phyloP scores from a whole-genome alignment of 2,888 invertebrate genomes.

The Andrena hattorfiana region DNA sequence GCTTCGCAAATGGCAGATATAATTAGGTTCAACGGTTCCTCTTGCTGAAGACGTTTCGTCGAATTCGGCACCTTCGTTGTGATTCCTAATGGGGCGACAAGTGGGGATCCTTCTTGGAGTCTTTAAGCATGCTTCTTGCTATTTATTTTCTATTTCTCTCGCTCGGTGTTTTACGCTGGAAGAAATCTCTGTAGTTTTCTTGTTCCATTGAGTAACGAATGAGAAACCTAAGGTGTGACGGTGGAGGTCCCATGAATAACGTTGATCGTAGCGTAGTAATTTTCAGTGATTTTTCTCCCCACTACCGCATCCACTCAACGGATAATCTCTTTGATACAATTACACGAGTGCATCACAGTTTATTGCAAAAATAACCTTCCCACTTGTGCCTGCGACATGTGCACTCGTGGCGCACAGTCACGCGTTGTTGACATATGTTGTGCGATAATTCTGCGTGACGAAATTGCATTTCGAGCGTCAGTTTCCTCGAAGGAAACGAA shows the following conservation, averaged over 20 bases:
- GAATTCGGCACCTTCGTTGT: no score
- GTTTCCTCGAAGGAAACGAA: not conserved
- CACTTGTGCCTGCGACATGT: not conserved
- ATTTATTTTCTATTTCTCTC: no score
- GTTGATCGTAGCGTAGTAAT: not conserved
- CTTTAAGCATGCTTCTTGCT: no score
- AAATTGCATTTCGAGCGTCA: not conserved
- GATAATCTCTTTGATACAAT: not conserved
- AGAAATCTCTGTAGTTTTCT: no score
- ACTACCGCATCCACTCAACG: not conserved
- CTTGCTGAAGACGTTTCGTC: no score
- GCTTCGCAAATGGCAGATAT: no score
- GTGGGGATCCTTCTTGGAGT: no score
- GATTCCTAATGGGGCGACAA: no score
- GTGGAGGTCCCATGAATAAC: not conserved
- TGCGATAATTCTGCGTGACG: not conserved
- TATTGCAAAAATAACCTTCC: not conserved
- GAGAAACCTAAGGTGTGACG: no score
- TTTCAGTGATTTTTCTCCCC: not conserved
- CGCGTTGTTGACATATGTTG: not conserved
- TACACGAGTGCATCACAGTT: not conserved
- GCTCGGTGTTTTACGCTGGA: no score
- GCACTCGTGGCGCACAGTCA: conserved; percentile 10
- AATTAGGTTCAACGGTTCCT: no score
- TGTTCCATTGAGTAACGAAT: no score